A percentile compares a stretch with the other conserved stretches of the same genome.
These are phyloP conservation scores for Palythoa heliodiscus DNA, from an alignment of 92 coral and sea anemone genomes.

Conservation along the genomic window DNA sequence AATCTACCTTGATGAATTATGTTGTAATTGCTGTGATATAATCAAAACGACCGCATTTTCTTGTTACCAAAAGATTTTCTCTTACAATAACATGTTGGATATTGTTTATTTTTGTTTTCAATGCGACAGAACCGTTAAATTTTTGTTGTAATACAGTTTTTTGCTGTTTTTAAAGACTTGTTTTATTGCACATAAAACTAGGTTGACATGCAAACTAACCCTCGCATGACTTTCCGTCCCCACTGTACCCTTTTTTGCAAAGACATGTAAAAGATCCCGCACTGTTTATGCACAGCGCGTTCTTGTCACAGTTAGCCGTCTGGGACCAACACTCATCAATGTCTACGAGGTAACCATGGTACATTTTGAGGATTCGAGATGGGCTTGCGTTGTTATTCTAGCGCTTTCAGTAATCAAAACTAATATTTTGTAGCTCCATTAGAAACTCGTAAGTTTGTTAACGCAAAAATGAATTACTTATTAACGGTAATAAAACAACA, in stretches of 20 bases:
- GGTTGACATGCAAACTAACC: slow-evolving; percentile 17
- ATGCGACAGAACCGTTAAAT: background rate
- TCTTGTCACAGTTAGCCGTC: slow-evolving; percentile 44
- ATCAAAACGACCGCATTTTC: background rate
- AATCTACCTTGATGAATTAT: background rate
- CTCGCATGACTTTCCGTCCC: slow-evolving; percentile 23
- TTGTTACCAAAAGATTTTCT: background rate
- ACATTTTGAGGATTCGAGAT: slow-evolving; percentile 38
- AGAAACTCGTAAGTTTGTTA: no score
- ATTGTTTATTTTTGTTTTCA: background rate
- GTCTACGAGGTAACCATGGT: slow-evolving; percentile 41
- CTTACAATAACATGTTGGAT: background rate
- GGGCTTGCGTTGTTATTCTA: background rate
- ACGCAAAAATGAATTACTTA: no score
- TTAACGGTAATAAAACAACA: no score
- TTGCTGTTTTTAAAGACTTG: background rate
- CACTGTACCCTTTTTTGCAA: slow-evolving; percentile 32
- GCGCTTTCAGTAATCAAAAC: no score
- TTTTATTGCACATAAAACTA: background rate
- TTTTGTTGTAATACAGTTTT: background rate
- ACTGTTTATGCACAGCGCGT: slow-evolving; percentile 45
- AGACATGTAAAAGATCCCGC: slow-evolving; percentile 37
- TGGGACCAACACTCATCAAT: slow-evolving; percentile 36
- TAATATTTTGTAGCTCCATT: no score
- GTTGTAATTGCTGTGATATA: background rate